Conservation (phyloP, 2,888 invertebrate species). For the Andrena minutula region DNA sequence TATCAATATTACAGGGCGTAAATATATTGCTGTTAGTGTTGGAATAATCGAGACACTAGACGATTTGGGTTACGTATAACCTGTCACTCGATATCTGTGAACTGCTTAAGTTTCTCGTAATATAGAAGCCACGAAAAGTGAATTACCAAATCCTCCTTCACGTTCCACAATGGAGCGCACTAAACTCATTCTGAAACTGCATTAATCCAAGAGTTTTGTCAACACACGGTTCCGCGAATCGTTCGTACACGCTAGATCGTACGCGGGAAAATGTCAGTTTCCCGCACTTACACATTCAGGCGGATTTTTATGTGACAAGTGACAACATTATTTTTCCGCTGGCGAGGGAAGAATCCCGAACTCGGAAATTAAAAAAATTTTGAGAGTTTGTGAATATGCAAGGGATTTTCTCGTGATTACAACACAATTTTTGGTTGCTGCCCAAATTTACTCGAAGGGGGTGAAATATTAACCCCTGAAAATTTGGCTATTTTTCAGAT, state of each 20-base stretch:
- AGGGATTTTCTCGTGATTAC: too few species aligned
- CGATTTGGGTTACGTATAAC: slow-evolving; percentile 45
- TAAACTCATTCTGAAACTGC: slow-evolving; percentile 76
- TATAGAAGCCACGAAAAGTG: slow-evolving; percentile 12
- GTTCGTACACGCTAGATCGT: slow-evolving; percentile 35
- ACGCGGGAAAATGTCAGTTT: slow-evolving; percentile 71
- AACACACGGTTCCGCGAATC: slow-evolving; percentile 18
- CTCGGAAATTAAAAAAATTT: too few species aligned
- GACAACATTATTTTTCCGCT: not conserved
- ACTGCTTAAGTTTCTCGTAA: not conserved
- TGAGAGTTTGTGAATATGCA: too few species aligned
- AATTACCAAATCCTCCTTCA: slow-evolving; percentile 79
- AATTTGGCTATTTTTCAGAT: too few species aligned
- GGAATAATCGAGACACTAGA: not conserved
- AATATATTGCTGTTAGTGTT: not conserved
- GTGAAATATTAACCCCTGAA: too few species aligned
- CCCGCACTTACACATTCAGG: slow-evolving; percentile 23
- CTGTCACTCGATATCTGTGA: slow-evolving; percentile 22
- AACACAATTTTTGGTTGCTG: too few species aligned
- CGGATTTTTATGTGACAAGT: slow-evolving; percentile 7
- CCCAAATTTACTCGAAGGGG: too few species aligned
- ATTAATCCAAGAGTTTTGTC: slow-evolving; percentile 54
- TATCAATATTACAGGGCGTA: not conserved
- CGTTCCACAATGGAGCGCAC: slow-evolving; percentile 75
- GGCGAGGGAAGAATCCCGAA: too few species aligned